Evolutionary conservation across 2,797 vertebrate species (phyloP).

Genomic region (Periparus ater): DNA sequence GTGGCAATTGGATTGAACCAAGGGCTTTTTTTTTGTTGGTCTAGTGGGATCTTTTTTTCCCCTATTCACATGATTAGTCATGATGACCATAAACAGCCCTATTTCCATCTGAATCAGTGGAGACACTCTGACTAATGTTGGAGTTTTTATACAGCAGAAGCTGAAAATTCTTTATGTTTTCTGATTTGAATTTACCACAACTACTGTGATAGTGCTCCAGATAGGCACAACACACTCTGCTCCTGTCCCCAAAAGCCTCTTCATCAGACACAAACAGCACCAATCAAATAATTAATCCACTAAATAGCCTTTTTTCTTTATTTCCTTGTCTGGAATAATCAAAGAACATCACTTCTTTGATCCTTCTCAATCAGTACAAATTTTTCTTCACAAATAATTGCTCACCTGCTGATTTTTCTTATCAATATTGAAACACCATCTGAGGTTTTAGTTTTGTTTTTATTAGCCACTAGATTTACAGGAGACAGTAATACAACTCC

Average conservation of each 20-base stretch:
- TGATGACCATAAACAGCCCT: neutral
- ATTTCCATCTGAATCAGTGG: neutral
- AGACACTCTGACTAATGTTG: neutral
- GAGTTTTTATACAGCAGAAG: neutral
- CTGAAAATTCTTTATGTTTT: neutral
- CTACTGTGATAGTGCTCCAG: neutral
- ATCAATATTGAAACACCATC: neutral
- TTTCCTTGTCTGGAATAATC: neutral
- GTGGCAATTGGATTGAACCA: neutral
- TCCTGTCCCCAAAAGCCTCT: neutral
- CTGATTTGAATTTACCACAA: neutral
- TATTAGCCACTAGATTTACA: neutral
- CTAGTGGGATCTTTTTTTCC: neutral
- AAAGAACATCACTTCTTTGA: fast-evolving
- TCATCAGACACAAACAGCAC: neutral
- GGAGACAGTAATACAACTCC: fast-evolving
- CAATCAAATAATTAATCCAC: neutral
- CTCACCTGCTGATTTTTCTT: neutral
- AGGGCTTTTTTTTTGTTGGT: neutral
- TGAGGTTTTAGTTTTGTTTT: neutral
- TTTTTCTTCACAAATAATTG: neutral
- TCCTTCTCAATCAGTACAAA: neutral
- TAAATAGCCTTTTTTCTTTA: neutral
- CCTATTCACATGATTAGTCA: neutral
- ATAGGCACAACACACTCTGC: no score